Conservation (phyloP, 2,113 vertebrate genomes). For the Dipodomys stephensi region DNA sequence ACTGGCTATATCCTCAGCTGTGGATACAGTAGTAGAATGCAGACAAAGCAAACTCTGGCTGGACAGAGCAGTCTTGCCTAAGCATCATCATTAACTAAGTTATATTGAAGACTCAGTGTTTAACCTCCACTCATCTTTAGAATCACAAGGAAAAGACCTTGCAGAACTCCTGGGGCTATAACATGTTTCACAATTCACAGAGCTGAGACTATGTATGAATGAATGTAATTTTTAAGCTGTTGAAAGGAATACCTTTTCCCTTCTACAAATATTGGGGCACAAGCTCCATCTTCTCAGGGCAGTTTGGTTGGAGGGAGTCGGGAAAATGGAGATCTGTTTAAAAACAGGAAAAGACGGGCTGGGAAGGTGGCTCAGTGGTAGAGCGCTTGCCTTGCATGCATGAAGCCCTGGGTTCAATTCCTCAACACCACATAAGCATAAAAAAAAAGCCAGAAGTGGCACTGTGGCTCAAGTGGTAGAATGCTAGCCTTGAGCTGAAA, state of each 20-base stretch:
- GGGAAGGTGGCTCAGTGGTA: no score
- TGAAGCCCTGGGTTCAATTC: no score
- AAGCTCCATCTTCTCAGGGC: not conserved
- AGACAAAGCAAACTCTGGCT: not conserved
- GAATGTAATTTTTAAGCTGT: not conserved
- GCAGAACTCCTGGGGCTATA: not conserved
- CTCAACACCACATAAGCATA: no score
- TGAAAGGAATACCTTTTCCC: not conserved
- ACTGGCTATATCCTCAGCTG: not conserved
- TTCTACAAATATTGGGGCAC: not conserved
- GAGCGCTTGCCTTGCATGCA: no score
- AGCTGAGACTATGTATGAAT: conserved; percentile 10
- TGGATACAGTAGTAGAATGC: not conserved
- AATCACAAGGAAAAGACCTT: not conserved
- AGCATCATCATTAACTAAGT: not conserved
- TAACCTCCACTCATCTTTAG: not conserved
- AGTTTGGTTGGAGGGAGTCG: not conserved
- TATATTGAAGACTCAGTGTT: not conserved
- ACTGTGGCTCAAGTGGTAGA: no score
- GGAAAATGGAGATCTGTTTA: not conserved
- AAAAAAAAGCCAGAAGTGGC: no score
- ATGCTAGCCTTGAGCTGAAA: no score
- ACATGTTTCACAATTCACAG: conserved; percentile 5
- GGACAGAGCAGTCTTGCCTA: not conserved
- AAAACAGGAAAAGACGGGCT: not conserved